Evolutionary conservation across 2,113 vertebrate genomes (phyloP), one percentile per base, ranked within the genome.

Genomic region (Bucco capensis): DNA sequence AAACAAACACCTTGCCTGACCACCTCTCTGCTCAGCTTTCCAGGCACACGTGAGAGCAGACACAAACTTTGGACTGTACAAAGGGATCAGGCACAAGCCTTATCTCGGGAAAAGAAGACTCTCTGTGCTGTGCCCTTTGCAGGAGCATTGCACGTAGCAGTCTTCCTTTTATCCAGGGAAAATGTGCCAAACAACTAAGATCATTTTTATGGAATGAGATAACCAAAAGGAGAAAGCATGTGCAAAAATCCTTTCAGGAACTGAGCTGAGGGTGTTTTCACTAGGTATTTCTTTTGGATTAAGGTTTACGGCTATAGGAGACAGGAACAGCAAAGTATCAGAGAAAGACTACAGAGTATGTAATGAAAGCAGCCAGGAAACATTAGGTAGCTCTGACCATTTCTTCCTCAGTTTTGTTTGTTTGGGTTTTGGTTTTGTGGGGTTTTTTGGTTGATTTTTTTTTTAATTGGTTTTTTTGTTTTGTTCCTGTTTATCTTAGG

Each of bases 101-200:
- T 10, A 15, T 6, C 58, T 57, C 16, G 28, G 31, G 22, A 65
- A 51, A 58, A 79, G 35, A 65, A 69, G 37, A 83, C 25, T 57
- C 25, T 57, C 49, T 67, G 14, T 60, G 8, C 47, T 35, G 6
- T 28, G 17, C 30, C 27, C 22, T 80, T 80, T 64, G n/a, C 28
- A 2, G 2, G 44, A 82, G 23, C 6, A 60, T n/a, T 65, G 53
- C 35, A 46, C 0, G 0, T 31, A 83, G 24, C 53, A 51, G 67
- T 19, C 3, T 8, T 23, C 4, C 13, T 73, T 73, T 37, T 61
- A 83, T 8, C 30, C 22, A 69, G 28, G 42, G 14, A 1, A 65
- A 54, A 14, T 3, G 6, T 19, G 35, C 31, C 66, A 61, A 85
- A 79, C 53, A 64, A 42, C 4, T 23, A 33, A 8, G 2, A 42